Evolutionary conservation across 2,888 invertebrate species (phyloP).

Genomic region (Ganaspis brasiliensis): DNA sequence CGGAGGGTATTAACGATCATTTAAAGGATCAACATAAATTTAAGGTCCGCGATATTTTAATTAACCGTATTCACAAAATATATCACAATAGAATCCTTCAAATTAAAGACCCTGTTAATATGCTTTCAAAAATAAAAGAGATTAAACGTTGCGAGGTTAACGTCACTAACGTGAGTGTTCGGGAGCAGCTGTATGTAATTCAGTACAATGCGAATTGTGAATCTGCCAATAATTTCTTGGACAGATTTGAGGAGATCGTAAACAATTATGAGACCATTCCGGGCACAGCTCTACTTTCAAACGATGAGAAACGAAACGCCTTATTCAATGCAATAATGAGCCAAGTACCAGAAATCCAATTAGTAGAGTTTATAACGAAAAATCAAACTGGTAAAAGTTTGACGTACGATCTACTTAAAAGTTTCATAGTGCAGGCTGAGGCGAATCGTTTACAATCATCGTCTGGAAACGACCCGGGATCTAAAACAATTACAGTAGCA

Average conservation of each 20-base stretch:
- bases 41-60: slow-evolving; percentile 49
- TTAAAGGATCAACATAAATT: slow-evolving; percentile 25
- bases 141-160: slow-evolving; percentile 44
- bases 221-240: slow-evolving; percentile 53
- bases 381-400: slow-evolving; percentile 45
- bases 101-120: slow-evolving; percentile 45
- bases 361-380: background rate
- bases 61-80: slow-evolving; percentile 11
- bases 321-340: slow-evolving; percentile 47
- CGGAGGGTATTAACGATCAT: slow-evolving; percentile 24
- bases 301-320: slow-evolving; percentile 49
- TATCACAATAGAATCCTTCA: slow-evolving; percentile 9
- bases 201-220: slow-evolving; percentile 37
- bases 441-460: slow-evolving; percentile 27
- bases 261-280: slow-evolving; percentile 51
- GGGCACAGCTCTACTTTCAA: slow-evolving; percentile 30
- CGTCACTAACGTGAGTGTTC: slow-evolving; percentile 37
- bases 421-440: slow-evolving; percentile 10
- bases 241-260: slow-evolving; percentile 56
- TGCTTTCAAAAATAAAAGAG: slow-evolving; percentile 17
- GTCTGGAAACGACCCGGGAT: background rate
- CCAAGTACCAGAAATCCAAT: no score
- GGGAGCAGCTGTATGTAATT: slow-evolving; percentile 47
- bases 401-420: slow-evolving; percentile 50
- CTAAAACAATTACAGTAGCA: background rate